A percentile compares a stretch with the other conserved stretches of the same genome.
These are phyloP conservation scores for Fringilla coelebs DNA, from an alignment of 2,797 vertebrate genomes.

Conservation along the genomic window DNA sequence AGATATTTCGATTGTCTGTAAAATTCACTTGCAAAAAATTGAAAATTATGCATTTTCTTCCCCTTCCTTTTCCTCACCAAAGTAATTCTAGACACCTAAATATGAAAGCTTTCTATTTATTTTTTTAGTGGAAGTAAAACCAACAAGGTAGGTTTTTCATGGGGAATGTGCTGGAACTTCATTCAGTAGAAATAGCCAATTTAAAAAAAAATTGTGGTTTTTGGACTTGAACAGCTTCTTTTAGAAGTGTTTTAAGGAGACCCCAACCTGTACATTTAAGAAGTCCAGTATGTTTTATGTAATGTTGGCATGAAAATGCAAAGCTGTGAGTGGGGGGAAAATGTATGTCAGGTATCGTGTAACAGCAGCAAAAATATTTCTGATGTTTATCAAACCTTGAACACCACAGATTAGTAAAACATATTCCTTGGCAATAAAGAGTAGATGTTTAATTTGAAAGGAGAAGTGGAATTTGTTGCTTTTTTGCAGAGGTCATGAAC, in stretches of 20 bases:
- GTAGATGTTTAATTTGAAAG: slow-evolving; percentile 63
- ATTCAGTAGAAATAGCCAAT: neutral
- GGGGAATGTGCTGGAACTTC: neutral
- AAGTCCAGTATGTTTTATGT: slow-evolving; percentile 13
- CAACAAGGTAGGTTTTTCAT: neutral
- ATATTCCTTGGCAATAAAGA: slow-evolving; percentile 60
- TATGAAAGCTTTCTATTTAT: neutral
- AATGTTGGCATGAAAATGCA: slow-evolving; percentile 28
- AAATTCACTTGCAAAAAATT: neutral
- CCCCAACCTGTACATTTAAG: neutral
- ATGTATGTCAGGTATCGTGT: slow-evolving; percentile 33
- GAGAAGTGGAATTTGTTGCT: slow-evolving; percentile 60
- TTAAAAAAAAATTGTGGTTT: neutral
- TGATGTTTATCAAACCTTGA: slow-evolving; percentile 58
- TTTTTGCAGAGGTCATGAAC: slow-evolving; percentile 4
- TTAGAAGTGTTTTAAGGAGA: neutral
- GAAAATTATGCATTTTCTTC: neutral
- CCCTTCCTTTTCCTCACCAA: neutral
- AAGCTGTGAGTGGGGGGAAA: neutral
- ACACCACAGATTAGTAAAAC: slow-evolving; percentile 65
- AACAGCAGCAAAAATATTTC: slow-evolving; percentile 45
- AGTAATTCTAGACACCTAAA: neutral
- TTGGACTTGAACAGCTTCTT: neutral
- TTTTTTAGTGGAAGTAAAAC: slow-evolving; percentile 7
- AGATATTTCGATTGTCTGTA: neutral